Base-by-base conservation (phyloP, 1,140 invertebrate species). In the Calliphora vicina region DNA sequence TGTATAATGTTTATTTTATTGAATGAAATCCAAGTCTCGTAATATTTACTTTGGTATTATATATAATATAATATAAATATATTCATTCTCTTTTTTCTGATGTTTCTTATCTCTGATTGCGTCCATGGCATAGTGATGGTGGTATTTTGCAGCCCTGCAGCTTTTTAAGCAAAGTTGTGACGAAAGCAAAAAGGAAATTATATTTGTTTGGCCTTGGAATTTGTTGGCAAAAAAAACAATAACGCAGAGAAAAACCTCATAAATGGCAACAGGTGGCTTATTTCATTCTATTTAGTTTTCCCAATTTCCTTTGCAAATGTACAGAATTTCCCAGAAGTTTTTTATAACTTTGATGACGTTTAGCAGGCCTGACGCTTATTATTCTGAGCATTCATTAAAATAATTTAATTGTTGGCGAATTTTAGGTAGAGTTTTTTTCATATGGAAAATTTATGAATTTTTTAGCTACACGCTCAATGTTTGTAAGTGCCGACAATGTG, bases 131-230 rank as follows among this genome's bases (percentile, higher is more conserved):
- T 17, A 25, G 35, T 76, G 35, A 45, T 25, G 9, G 35, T 78
- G 29, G 29, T 25, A 74, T 50, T 50, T 43, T 50, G 4, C 45
- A 15, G 74, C 35, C 74, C 74, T 78, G n/a, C 74, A 23, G 35
- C 35, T 67, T 67, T 23, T 67, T 9, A 45, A 23, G 6, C 50
- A 15, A 67, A 20, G n/a, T 43, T 23, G 74, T 78, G 74, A 78
- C 74, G 74, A 78, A 78, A 78, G 74, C 74, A 78, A 78, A 76
- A 43, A 43, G 74, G 42, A 78, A 78, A 43, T 78, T 78, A 23
- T 78, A 23, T 67, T 67, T 78, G 35, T 35, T 76, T 78, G 74
- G 35, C 74, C 74, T 78, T 78, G 74, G 74, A 43, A 23, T 43
- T 43, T 29, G 29, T 42, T 76, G 15, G 27, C 29, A 25, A 29